phyloP scores from a whole-genome alignment of 2,797 vertebrate genomes.

The Acrossocheilus fasciatus region DNA sequence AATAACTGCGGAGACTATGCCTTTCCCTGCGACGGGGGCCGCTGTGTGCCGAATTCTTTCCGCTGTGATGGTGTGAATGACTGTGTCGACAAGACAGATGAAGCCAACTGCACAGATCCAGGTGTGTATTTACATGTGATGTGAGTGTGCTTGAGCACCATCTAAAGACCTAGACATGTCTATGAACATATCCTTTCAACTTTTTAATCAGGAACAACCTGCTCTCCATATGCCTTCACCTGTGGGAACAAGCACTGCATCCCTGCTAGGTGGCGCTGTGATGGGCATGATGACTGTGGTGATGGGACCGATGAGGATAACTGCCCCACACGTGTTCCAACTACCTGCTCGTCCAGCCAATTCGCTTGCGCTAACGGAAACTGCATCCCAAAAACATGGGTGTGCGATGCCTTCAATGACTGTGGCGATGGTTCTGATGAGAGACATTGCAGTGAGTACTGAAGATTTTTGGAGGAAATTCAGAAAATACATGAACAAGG shows the following conservation, averaged over 20 bases:
- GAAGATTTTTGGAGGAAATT: constrained; percentile 38
- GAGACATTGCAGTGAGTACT: constrained; percentile 87
- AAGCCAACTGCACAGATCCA: constrained; percentile 84
- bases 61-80: constrained; percentile 88
- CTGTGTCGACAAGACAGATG: constrained; percentile 90
- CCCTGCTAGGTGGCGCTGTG: constrained; percentile 83
- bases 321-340: constrained; percentile 82
- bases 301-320: constrained; percentile 88
- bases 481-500: not conserved
- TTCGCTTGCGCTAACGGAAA: constrained; percentile 86
- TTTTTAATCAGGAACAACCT: constrained; percentile 81
- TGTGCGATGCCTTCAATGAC: constrained; percentile 94
- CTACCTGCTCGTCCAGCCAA: constrained; percentile 74
- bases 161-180: not conserved
- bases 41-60: constrained; percentile 82
- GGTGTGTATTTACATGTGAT: constrained; percentile 72
- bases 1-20: constrained; percentile 83
- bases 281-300: constrained; percentile 86
- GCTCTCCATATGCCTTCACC: constrained; percentile 85
- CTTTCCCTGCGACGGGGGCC: constrained; percentile 88
- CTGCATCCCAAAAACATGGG: constrained; percentile 85
- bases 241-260: constrained; percentile 89
- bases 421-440: constrained; percentile 94
- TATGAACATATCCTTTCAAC: constrained; percentile 7
- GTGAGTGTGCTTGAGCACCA: constrained; percentile 23